Evolutionary conservation across 1,140 invertebrate genomes (phyloP).

Genomic region (Trachymyrmex septentrionalis): DNA sequence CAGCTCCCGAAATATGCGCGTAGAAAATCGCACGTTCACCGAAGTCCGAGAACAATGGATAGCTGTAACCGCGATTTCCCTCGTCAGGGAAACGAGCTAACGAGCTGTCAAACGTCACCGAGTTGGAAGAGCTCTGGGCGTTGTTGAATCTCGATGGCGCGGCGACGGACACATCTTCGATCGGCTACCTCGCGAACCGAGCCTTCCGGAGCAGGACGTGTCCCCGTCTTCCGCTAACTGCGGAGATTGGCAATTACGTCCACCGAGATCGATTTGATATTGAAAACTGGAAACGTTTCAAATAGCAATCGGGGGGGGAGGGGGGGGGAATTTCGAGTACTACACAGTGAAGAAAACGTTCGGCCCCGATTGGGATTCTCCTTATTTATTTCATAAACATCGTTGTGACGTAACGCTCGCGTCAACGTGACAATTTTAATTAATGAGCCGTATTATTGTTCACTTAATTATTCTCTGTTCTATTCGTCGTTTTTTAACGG

Average conservation of each 20-base stretch:
- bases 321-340: constrained; percentile 5
- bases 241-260: constrained; percentile 62
- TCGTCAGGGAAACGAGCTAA: constrained; percentile 73
- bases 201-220: constrained; percentile 35
- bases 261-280: constrained; percentile 54
- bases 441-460: constrained; percentile 9
- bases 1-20: constrained; percentile 63
- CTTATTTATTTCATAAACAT: not conserved
- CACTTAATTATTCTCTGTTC: constrained; percentile 23
- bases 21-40: constrained; percentile 65
- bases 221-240: constrained; percentile 56
- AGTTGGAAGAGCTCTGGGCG: constrained; percentile 43
- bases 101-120: constrained; percentile 78
- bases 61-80: constrained; percentile 67
- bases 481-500: not conserved
- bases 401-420: not conserved
- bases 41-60: constrained; percentile 69
- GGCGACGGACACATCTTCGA: constrained; percentile 46
- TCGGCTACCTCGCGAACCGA: not conserved
- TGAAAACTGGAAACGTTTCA: constrained; percentile 65
- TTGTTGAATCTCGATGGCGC: constrained; percentile 65
- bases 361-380: not conserved
- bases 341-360: too few species aligned
- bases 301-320: constrained; percentile 48
- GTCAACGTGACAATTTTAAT: constrained; percentile 19